A percentile compares a stretch with the other conserved stretches of the same genome.
Evolutionary conservation across 2,113 vertebrate genomes (phyloP).

Genomic region (Vombatus ursinus): DNA sequence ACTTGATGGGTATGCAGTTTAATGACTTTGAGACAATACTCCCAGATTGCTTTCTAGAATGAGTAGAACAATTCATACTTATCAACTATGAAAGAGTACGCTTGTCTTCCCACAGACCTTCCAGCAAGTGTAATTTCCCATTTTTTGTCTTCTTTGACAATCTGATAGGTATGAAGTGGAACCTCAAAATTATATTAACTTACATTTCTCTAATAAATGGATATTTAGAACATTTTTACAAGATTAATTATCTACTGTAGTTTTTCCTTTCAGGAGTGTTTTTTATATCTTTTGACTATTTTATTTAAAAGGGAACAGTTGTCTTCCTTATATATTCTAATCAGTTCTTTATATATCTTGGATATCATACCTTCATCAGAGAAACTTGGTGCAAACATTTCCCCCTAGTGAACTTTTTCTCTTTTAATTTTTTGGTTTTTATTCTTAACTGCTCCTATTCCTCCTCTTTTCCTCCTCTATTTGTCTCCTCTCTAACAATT

Average conservation of each 20-base stretch:
- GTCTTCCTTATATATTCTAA: not conserved
- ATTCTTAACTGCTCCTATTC: not conserved
- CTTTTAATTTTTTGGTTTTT: not conserved
- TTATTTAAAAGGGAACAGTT: not conserved
- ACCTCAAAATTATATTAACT: not conserved
- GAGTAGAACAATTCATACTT: not conserved
- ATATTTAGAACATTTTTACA: not conserved
- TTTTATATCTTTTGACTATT: not conserved
- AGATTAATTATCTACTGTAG: not conserved
- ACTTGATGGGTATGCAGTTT: not conserved
- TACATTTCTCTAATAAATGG: not conserved
- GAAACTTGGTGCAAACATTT: not conserved
- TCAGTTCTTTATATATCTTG: not conserved
- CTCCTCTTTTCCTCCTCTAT: no score
- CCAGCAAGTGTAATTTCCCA: not conserved
- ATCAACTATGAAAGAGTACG: not conserved
- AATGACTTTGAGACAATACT: not conserved
- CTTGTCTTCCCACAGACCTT: not conserved
- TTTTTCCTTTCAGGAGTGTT: not conserved
- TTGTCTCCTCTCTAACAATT: slow-evolving; percentile 1
- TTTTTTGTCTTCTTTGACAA: not conserved
- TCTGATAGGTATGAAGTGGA: not conserved
- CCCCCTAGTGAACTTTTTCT: not conserved
- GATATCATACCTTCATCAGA: not conserved
- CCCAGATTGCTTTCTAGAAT: not conserved